phyloP scores from a whole-genome alignment of 2,113 vertebrate species.

The Crotophaga sulcirostris region DNA sequence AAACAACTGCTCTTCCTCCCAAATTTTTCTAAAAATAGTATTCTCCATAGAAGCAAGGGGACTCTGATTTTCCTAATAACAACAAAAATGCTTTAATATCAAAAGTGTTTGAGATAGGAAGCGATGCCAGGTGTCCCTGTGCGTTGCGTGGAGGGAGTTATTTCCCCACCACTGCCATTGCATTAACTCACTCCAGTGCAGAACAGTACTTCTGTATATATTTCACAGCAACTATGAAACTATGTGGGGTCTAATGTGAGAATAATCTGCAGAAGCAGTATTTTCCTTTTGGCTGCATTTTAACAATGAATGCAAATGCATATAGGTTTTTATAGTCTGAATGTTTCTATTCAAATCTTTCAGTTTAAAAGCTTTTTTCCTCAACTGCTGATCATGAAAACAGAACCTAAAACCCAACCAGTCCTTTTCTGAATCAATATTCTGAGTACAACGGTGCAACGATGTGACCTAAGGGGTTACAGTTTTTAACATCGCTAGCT shows the following conservation, averaged over 20 bases:
- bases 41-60: neutral
- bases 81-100: neutral
- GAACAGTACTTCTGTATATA: neutral
- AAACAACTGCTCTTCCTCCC: neutral
- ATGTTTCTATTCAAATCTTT: neutral
- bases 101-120: neutral
- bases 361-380: conserved; percentile 3
- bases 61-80: neutral
- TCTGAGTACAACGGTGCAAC: neutral
- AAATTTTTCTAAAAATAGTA: neutral
- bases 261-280: neutral
- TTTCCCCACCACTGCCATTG: neutral
- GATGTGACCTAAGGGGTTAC: neutral
- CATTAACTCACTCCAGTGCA: neutral
- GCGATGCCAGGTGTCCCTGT: neutral
- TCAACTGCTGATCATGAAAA: neutral
- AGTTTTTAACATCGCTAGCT: neutral
- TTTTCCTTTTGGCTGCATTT: conserved; percentile 40
- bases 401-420: neutral
- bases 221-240: neutral
- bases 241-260: neutral
- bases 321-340: neutral
- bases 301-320: neutral
- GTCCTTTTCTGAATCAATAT: neutral
- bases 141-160: accelerated